A percentile compares a stretch with the other conserved stretches of the same genome.
phyloP scores from a whole-genome alignment of 2,113 vertebrate species.

The Eubucco bourcierii region DNA sequence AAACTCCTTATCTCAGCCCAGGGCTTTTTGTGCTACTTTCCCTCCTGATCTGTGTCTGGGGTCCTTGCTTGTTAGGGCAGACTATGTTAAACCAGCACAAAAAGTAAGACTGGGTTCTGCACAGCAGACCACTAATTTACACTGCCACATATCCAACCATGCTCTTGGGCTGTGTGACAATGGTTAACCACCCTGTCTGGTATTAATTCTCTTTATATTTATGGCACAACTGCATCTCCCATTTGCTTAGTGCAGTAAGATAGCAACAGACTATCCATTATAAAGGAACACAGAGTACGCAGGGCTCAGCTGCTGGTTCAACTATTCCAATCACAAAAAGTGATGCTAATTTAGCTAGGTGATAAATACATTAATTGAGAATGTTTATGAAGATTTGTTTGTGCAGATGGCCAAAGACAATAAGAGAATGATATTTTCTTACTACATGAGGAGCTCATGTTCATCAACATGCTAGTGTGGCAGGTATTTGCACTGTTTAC shows the following conservation, averaged over 20 bases:
- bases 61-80: too few relatives aligned
- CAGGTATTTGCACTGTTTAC: constrained; percentile 8
- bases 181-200: not conserved
- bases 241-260: not conserved
- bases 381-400: constrained; percentile 44
- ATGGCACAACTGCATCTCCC: not conserved
- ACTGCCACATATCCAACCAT: not conserved
- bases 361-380: constrained; percentile 31
- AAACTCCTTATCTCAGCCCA: too few relatives aligned
- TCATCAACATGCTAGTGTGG: not conserved
- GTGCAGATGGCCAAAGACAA: constrained; percentile 23
- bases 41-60: too few relatives aligned
- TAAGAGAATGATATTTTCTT: not conserved
- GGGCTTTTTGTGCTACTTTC: too few relatives aligned
- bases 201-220: constrained; percentile 31
- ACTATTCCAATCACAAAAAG: constrained; percentile 11
- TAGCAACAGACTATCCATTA: not conserved
- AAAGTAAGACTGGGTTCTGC: not conserved
- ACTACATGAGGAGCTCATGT: not conserved
- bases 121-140: not conserved
- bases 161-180: not conserved
- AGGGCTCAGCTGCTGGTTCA: constrained; percentile 31
- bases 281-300: not conserved
- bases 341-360: constrained; percentile 29
- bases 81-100: too few relatives aligned